Evolutionary conservation across 1,140 invertebrate species (phyloP), one percentile per base, ranked within the genome.

Genomic region (Panulirus ornatus): DNA sequence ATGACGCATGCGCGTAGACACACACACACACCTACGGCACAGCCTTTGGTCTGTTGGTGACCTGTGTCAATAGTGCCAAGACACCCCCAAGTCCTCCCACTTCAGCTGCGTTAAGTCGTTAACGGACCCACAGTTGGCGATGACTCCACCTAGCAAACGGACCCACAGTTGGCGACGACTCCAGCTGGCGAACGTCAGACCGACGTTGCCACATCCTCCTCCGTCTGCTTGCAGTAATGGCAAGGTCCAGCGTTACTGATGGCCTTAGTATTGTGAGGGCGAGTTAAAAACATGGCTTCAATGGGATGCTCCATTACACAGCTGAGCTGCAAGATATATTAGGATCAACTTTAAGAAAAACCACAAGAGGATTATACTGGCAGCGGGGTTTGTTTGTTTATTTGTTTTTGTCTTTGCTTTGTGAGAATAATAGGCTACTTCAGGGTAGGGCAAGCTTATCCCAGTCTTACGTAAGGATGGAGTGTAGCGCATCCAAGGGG

Each of bases 261-360:
- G n/a, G 6, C 1, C 1, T 66, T 27, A 6, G 30, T n/a, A 66
- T 5, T 27, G 58, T 30, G 5, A 66, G 30, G n/a, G n/a, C 5
- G 11, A 27, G 30, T 66, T 66, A 66, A 11, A 6, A 27, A 66
- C 22, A 54, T 66, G n/a, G n/a, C 58, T 66, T 66, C n/a, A 66
- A 66, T 27, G 16, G 9, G 51, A 54, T 54, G 51, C 51, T 54
- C 22, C 2, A 54, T 54, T 54, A 14, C 19, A 8, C 22, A 16
- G n/a, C 30, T 66, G 58, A 27, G 30, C 30, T 66, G 11, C n/a
- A 66, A 66, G n/a, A 66, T 66, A 66, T 66, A 66, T 66, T 66
- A 22, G 27, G 58, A 27, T 66, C 8, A 66, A 66, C 58, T 66
- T 66, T 8, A 1, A 66, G 2, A 58, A 3, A 58, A 58, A 16